A percentile compares a stretch with the other conserved stretches of the same genome.
These are phyloP conservation scores for Papio anubis DNA, from an alignment of 2,113 vertebrate genomes.

Conservation along the genomic window DNA sequence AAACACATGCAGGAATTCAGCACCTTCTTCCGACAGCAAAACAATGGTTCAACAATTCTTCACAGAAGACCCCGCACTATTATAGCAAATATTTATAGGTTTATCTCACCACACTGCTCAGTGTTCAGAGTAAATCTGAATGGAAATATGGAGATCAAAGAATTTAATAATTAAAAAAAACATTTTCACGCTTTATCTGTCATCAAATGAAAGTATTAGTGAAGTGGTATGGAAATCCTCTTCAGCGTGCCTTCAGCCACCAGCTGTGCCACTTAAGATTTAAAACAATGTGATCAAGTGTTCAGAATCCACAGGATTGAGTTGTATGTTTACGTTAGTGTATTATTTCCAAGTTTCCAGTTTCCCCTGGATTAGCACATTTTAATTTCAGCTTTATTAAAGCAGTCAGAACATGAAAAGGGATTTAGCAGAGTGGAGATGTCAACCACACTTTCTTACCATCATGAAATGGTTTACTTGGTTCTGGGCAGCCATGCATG, in stretches of 20 bases:
- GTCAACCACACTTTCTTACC: not conserved
- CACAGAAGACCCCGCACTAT: constrained; percentile 63
- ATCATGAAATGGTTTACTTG: not conserved
- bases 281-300: not conserved
- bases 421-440: constrained; percentile 34
- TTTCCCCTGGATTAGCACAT: constrained; percentile 32
- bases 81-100: constrained; percentile 77
- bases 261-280: constrained; percentile 32
- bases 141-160: constrained; percentile 81
- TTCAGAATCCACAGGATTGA: not conserved
- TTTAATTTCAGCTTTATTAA: constrained; percentile 26
- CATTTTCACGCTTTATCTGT: constrained; percentile 72
- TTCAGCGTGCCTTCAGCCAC: constrained; percentile 63
- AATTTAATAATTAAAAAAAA: constrained; percentile 68
- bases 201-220: constrained; percentile 81
- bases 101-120: constrained; percentile 70
- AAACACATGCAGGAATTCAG: not conserved
- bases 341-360: constrained; percentile 47
- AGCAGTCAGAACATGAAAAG: constrained; percentile 20
- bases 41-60: constrained; percentile 66
- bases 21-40: constrained; percentile 56
- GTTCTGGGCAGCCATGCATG: constrained; percentile 8
- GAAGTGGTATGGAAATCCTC: constrained; percentile 76
- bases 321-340: not conserved
- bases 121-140: constrained; percentile 69